Evolutionary conservation across 2,797 vertebrate species (phyloP), one percentile per base, ranked within the genome.

Genomic region (Erpetoichthys calabaricus): DNA sequence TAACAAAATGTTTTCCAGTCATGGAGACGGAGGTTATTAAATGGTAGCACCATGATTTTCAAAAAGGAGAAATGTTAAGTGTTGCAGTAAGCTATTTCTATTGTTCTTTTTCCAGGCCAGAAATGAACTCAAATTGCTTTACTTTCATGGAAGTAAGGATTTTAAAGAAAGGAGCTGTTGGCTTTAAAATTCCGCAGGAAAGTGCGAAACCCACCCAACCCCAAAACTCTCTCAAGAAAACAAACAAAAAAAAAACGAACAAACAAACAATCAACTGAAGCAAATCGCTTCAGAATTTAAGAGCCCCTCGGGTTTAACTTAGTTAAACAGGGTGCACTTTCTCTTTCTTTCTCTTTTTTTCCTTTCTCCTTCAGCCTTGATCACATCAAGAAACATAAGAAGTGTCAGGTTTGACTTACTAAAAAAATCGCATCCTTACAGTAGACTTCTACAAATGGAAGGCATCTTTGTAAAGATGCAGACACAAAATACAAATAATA

Each of bases 61-160:
- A 80, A 86, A 88, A 85, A 83, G 84, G 87, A 86, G 62, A 68
- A 63, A 73, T 73, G 84, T 83, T 25, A 89, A 89, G 89, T 86
- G 86, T 84, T 88, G 89, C 88, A 86, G 80, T 90, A 92, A 91
- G 90, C 89, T 79, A 69, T 63, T 69, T 74, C 75, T 81, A 82
- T 79, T 80, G 74, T 79, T 72, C 64, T 69, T 90, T 85, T 94
- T 89, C 92, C 91, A 94, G 90, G 90, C 88, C 89, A 77, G 87
- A 87, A 91, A 90, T 93, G 89, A 91, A 91, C 81, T 86, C 82
- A 90, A 91, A 96, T 93, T 89, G 90, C 89, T 92, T 86, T 81
- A 80, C 77, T 77, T 91, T 89, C 87, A 91, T 94, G 87, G 84
- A 90, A 89, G 88, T 86, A 85, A 84, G 84, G 89, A 91, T 82